phyloP scores from a whole-genome alignment of 2,113 vertebrate species.

The Ivindomyrus marchei region DNA sequence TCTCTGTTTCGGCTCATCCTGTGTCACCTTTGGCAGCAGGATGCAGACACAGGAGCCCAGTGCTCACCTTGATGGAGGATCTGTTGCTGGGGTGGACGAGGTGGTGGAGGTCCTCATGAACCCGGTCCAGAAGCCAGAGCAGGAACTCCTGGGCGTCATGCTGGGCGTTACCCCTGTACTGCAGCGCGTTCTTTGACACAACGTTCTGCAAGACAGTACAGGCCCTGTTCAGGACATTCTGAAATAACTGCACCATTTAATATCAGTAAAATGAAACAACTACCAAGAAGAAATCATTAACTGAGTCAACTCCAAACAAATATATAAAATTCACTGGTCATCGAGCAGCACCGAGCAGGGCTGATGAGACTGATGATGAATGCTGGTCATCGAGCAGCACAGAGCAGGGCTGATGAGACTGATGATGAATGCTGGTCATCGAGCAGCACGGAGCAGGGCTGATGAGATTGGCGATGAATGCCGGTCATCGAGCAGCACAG shows the following conservation, averaged over 20 bases:
- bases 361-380: background rate
- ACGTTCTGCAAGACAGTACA: constrained; percentile 65
- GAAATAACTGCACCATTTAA: background rate
- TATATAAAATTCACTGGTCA: background rate
- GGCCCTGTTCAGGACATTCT: background rate
- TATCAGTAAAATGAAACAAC: background rate
- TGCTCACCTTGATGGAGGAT: constrained; percentile 71
- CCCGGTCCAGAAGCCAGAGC: constrained; percentile 92
- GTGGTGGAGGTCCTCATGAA: constrained; percentile 92
- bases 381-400: too few species aligned
- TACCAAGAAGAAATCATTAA: background rate
- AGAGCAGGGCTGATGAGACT: background rate
- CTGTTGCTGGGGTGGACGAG: constrained; percentile 63
- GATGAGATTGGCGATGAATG: background rate
- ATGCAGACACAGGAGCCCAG: background rate
- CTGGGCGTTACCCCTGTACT: constrained; percentile 91
- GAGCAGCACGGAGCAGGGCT: background rate
- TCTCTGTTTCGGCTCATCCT: background rate
- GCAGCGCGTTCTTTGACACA: constrained; percentile 86
- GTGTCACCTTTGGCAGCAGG: background rate
- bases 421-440: background rate
- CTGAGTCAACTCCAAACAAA: background rate
- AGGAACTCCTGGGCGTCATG: constrained; percentile 98
- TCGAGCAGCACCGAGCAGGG: background rate
- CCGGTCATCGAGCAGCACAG: background rate